Evolutionary conservation across 2,797 vertebrate genomes (phyloP), one percentile per base, ranked within the genome.

Genomic region (Malurus leucopterus): DNA sequence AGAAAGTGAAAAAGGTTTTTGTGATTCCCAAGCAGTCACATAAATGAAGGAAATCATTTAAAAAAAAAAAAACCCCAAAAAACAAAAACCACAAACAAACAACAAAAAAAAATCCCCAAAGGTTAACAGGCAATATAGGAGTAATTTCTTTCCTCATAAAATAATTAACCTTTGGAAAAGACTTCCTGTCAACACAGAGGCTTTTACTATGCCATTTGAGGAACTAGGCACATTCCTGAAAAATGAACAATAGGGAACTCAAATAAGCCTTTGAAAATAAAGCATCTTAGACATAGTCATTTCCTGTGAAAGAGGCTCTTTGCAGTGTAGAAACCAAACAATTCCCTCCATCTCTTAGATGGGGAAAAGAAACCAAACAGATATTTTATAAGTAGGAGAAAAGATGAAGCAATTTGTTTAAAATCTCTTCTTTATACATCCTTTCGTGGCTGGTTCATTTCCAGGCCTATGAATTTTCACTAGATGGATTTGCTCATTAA

Each of bases 141-240:
- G 87, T 92, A 86, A 96, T 93, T 96, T 93, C 87, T 96, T 93
- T 94, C 91, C 82, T 90, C 84, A 90, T 92, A 96, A 96, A 96
- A 96, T 94, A 96, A 96, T 97, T 96, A 96, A 95, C 94, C 95
- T 97, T 96, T 96, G 82, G 82, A 91, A 92, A 94, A 96, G 54
- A 46, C 87, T 96, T 96, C 95, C 84, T 95, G 85, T 95, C 95
- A 96, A 92, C 86, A 71, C 58, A 82, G 47, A 88, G n/a, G 17
- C 24, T 93, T 92, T 92, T 88, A 90, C 46, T 46, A 26, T 95
- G 88, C 91, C 86, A 86, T 77, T 92, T 94, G 95, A 82, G 77
- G 58, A 95, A 75, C 71, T 32, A 95, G 51, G 63, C 68, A 82
- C 83, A 93, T 93, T 95, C 69, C 84, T 93, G 85, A 92, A 94